These are phyloP conservation scores for Cinclus mexicanus DNA, from an alignment of 2,113 vertebrate genomes.

Conservation along the genomic window DNA sequence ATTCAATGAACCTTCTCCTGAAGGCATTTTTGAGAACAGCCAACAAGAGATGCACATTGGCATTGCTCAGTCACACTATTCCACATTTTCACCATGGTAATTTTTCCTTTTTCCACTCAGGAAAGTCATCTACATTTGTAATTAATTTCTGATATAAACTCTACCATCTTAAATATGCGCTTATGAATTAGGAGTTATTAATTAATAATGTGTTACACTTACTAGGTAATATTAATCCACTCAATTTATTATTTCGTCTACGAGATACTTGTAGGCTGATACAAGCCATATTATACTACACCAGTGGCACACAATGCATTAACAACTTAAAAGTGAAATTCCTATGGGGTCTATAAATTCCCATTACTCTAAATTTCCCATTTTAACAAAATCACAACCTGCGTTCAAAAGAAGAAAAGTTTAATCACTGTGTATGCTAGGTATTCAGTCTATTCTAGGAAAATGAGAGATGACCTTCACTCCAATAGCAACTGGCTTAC, in stretches of 20 bases:
- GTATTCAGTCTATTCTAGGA: conserved; percentile 73
- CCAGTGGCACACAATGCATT: neutral
- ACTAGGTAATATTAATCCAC: neutral
- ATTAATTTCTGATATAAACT: neutral
- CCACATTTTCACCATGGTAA: neutral
- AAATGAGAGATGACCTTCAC: conserved; percentile 77
- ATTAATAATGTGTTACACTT: neutral
- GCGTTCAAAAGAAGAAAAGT: conserved; percentile 4
- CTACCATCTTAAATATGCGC: neutral
- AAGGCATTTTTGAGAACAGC: neutral
- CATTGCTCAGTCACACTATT: neutral
- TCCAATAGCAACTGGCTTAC: conserved; percentile 65
- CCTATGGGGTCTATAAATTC: neutral
- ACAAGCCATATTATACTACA: neutral
- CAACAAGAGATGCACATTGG: neutral
- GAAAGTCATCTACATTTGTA: neutral
- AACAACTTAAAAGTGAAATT: neutral
- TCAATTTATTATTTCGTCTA: neutral
- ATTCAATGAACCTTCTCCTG: neutral
- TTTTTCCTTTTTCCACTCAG: neutral
- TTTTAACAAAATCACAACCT: conserved; percentile 54
- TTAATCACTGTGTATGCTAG: conserved; percentile 35
- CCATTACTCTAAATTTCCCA: neutral
- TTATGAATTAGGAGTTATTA: neutral
- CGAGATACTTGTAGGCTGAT: neutral